Evolutionary conservation across 2,797 vertebrate species (phyloP).

Genomic region (Anguilla obscura): DNA sequence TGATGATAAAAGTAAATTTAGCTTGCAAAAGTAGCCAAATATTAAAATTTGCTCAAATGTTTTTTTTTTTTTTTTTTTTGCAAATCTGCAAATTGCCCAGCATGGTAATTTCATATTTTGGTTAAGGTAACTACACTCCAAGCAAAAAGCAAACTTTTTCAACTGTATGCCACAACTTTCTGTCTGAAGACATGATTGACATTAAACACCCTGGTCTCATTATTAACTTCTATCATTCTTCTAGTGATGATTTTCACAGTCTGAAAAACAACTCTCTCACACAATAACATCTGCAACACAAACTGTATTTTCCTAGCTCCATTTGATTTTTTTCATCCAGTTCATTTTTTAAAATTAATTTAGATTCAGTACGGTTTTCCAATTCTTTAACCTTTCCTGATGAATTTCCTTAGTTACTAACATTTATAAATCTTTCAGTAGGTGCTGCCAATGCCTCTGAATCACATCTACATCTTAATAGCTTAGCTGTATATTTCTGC

Average conservation of each 20-base stretch:
- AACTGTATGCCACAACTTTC: neutral
- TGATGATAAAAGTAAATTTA: neutral
- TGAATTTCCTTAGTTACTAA: neutral
- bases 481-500: neutral
- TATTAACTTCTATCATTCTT: neutral
- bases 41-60: too few species aligned
- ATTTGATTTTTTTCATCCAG: neutral
- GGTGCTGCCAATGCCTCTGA: neutral
- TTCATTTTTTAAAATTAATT: neutral
- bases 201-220: neutral
- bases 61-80: neutral
- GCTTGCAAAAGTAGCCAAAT: neutral
- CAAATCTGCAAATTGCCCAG: neutral
- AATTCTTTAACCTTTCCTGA: neutral
- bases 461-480: neutral
- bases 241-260: neutral
- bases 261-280: neutral
- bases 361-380: neutral
- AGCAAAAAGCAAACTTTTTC: neutral
- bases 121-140: neutral
- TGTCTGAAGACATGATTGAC: neutral
- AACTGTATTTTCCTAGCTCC: neutral
- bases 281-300: neutral
- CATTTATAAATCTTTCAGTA: neutral
- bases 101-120: neutral